These are phyloP conservation scores for Drosophila conformis DNA, from an alignment of 2,888 invertebrate genomes.

Conservation along the genomic window DNA sequence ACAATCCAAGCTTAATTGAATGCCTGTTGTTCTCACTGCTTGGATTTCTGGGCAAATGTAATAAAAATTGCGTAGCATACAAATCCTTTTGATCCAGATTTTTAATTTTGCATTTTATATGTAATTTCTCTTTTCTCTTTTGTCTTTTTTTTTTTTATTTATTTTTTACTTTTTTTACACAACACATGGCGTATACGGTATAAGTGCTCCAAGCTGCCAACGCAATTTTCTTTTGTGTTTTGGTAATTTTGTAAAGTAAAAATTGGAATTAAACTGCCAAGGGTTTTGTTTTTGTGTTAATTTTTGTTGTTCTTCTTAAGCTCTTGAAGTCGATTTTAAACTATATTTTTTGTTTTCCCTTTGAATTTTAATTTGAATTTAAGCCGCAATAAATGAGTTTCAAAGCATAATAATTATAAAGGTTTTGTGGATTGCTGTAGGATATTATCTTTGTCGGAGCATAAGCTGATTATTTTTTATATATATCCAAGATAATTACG, in stretches of 20 bases:
- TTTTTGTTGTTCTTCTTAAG: background rate
- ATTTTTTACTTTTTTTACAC: slow-evolving; percentile 13
- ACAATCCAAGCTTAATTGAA: slow-evolving; percentile 5
- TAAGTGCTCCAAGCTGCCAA: slow-evolving; percentile 40
- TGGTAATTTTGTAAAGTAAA: slow-evolving; percentile 62
- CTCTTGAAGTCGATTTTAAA: slow-evolving; percentile 44
- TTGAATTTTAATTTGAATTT: background rate
- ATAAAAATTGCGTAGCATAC: slow-evolving; percentile 52
- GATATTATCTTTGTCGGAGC: background rate
- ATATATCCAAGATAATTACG: background rate
- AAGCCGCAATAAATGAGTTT: background rate
- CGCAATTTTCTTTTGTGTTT: slow-evolving; percentile 45
- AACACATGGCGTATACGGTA: slow-evolving; percentile 72
- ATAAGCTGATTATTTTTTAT: background rate
- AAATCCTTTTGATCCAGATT: slow-evolving; percentile 76
- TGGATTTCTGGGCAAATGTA: slow-evolving; percentile 43
- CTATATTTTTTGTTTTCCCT: slow-evolving; percentile 23
- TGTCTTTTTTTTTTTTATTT: background rate
- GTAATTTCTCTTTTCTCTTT: slow-evolving; percentile 44
- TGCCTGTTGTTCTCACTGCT: slow-evolving; percentile 6
- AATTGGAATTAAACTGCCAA: slow-evolving; percentile 39
- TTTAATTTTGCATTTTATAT: slow-evolving; percentile 70
- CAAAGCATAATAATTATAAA: no score
- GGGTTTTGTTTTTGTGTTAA: slow-evolving; percentile 7
- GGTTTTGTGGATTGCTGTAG: background rate